A percentile compares a stretch with the other conserved stretches of the same genome.
These are phyloP conservation scores for Thereva unica DNA, from an alignment of 2,888 invertebrate genomes.

Conservation along the genomic window DNA sequence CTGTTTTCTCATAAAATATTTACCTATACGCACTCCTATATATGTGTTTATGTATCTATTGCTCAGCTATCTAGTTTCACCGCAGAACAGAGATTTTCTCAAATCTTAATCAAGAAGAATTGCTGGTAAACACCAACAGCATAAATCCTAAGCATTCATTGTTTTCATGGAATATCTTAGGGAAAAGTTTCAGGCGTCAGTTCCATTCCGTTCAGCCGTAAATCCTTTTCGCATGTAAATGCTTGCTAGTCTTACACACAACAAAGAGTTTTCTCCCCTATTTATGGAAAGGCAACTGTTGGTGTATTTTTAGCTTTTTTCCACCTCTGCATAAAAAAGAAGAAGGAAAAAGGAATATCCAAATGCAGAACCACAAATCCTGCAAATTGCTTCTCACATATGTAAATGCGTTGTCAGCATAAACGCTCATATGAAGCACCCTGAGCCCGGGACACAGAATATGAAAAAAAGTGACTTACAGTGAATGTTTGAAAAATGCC, in stretches of 20 bases:
- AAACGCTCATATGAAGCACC: conserved; percentile 20
- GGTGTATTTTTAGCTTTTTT: conserved; percentile 1
- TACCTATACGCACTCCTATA: background rate
- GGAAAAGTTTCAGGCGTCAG: conserved; percentile 28
- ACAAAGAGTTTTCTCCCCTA: background rate
- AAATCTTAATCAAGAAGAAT: conserved; percentile 31
- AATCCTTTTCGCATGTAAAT: conserved; percentile 33
- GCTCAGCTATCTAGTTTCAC: background rate
- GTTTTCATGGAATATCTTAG: conserved; percentile 22
- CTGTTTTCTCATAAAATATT: conserved; percentile 2
- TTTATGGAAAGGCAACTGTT: conserved; percentile 20
- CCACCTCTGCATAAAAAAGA: conserved; percentile 4
- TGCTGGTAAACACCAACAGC: conserved; percentile 29
- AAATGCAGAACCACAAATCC: conserved; percentile 34
- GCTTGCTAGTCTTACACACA: background rate
- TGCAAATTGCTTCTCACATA: conserved; percentile 31
- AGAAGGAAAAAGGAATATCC: conserved; percentile 1
- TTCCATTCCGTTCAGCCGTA: conserved; percentile 21
- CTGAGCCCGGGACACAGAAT: conserved; percentile 15
- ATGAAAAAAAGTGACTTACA: conserved; percentile 12
- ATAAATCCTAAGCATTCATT: conserved; percentile 29
- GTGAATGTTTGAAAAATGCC: conserved; percentile 2
- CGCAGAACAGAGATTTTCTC: conserved; percentile 24
- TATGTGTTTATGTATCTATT: conserved; percentile 2
- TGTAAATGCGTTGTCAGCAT: conserved; percentile 27